phyloP scores from a whole-genome alignment of 2,797 vertebrate species.

The Microhierax caerulescens region DNA sequence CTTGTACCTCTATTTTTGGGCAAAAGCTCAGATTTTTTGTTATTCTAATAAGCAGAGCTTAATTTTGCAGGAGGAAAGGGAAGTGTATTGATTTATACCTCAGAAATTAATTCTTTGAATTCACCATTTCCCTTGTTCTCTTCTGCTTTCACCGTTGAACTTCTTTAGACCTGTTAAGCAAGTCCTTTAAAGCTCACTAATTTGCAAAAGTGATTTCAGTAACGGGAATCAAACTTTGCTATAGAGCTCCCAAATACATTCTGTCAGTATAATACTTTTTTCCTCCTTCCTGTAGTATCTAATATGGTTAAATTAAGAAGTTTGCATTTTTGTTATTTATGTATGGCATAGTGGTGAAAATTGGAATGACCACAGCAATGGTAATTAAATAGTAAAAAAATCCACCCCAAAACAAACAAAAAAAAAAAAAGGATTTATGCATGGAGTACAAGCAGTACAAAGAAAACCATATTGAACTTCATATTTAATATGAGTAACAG shows the following conservation, averaged over 20 bases:
- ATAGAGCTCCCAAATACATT: not conserved
- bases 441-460: not conserved
- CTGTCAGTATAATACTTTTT: no score
- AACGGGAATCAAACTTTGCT: not conserved
- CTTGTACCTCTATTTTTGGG: not conserved
- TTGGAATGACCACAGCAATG: not conserved
- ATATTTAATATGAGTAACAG: not conserved
- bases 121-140: not conserved
- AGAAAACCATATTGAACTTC: not conserved
- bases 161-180: not conserved
- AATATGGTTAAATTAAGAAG: not conserved
- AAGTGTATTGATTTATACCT: not conserved
- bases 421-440: not conserved
- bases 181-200: not conserved
- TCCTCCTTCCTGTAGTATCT: no score
- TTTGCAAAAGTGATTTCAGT: not conserved
- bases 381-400: not conserved
- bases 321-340: not conserved
- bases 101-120: not conserved
- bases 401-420: not conserved
- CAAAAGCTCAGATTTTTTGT: not conserved
- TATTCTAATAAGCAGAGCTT: not conserved
- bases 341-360: not conserved
- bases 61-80: not conserved
- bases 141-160: not conserved